Conservation (phyloP, 2,797 vertebrate species). For the Eleutherodactylus coqui region DNA sequence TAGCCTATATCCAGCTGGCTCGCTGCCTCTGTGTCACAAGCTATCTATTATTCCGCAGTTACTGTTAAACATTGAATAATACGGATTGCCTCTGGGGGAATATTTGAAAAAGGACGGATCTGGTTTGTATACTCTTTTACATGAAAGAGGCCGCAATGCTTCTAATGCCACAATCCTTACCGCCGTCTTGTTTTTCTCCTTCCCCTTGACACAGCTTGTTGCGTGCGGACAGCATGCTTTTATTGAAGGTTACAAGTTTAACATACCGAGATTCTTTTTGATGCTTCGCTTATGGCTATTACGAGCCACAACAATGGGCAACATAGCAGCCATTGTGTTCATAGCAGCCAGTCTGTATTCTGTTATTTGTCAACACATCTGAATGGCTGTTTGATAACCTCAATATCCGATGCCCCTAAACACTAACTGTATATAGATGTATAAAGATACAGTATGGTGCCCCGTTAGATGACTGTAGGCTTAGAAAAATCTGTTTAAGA, state of each 20-base stretch:
- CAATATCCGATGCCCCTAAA: neutral
- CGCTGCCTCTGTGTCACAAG: constrained; percentile 68
- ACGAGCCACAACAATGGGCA: constrained; percentile 67
- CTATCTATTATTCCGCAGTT: constrained; percentile 66
- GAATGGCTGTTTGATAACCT: constrained; percentile 59
- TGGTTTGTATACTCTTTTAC: constrained; percentile 68
- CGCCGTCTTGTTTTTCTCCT: constrained; percentile 66
- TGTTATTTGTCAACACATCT: constrained; percentile 53
- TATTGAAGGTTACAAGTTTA: constrained; percentile 71
- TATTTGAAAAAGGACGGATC: constrained; percentile 67
- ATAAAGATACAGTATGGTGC: neutral
- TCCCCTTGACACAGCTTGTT: constrained; percentile 68
- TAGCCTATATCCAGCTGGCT: constrained; percentile 67
- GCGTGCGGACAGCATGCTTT: constrained; percentile 68
- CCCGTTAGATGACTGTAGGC: neutral
- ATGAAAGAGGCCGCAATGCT: constrained; percentile 68
- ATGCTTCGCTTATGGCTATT: constrained; percentile 70
- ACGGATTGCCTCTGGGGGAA: constrained; percentile 69
- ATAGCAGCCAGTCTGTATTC: constrained; percentile 27
- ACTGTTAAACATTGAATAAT: constrained; percentile 72
- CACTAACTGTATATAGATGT: neutral
- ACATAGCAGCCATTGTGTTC: constrained; percentile 65
- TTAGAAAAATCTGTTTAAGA: neutral
- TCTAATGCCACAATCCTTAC: constrained; percentile 63
- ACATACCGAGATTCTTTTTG: constrained; percentile 68